A percentile compares a stretch with the other conserved stretches of the same genome.
These are phyloP conservation scores for Orientallactaga bullata DNA, from an alignment of 2,113 vertebrate genomes.

Conservation along the genomic window DNA sequence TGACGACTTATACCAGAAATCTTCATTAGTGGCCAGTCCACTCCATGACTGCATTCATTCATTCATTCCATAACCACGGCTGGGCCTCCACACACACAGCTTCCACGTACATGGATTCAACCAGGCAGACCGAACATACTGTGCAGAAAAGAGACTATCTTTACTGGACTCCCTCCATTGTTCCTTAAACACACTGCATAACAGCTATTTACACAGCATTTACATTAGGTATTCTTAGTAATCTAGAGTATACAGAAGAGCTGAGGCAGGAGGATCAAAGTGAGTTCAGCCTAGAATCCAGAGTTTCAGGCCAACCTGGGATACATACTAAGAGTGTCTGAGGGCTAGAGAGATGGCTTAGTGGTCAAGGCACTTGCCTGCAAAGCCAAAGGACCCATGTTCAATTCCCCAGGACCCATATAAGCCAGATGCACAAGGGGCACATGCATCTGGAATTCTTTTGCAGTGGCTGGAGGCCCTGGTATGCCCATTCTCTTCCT, in stretches of 20 bases:
- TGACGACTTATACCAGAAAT: rapidly evolving
- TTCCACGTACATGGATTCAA: not conserved
- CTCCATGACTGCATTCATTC: not conserved
- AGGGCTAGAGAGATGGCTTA: too few relatives aligned
- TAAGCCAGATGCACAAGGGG: too few relatives aligned
- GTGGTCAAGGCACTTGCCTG: too few relatives aligned
- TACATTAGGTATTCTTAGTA: too few relatives aligned
- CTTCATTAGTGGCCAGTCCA: rapidly evolving
- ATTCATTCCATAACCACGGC: not conserved
- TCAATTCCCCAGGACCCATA: too few relatives aligned
- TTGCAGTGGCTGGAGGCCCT: too few relatives aligned
- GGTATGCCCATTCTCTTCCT: too few relatives aligned
- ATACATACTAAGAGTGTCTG: too few relatives aligned
- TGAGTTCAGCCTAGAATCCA: not conserved
- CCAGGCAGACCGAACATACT: not conserved
- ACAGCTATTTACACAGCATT: too few relatives aligned
- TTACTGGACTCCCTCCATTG: not conserved
- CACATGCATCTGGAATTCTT: too few relatives aligned
- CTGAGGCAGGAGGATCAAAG: not conserved
- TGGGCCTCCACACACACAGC: rapidly evolving
- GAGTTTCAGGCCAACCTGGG: not conserved
- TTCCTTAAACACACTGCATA: not conserved
- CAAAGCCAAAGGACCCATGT: too few relatives aligned
- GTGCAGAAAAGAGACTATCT: not conserved
- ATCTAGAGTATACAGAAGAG: not conserved